Conservation (phyloP, 2,113 vertebrate genomes). For the Oncorhynchus mykiss region DNA sequence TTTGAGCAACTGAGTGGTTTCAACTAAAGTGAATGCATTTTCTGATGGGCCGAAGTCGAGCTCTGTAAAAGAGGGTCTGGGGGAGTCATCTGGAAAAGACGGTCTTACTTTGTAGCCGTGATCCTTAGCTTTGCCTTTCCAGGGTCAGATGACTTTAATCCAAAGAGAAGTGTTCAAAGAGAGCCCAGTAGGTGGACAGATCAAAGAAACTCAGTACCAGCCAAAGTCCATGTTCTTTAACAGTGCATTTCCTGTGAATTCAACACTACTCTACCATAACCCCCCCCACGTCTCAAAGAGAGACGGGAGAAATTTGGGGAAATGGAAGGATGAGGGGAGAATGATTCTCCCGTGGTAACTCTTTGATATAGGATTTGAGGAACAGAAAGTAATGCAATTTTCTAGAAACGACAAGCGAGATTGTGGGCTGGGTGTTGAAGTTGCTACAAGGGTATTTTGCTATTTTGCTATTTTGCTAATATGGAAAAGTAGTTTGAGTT, state of each 20-base stretch:
- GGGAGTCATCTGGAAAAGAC: neutral
- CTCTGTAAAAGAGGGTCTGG: too few relatives aligned
- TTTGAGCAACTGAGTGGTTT: too few relatives aligned
- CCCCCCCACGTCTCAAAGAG: conserved; percentile 19
- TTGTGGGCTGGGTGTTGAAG: conserved; percentile 17
- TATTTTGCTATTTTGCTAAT: too few relatives aligned
- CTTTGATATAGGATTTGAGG: conserved; percentile 40
- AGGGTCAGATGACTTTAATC: conserved; percentile 28
- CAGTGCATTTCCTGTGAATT: conserved; percentile 33
- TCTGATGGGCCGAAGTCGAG: too few relatives aligned
- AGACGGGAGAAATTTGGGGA: conserved; percentile 14
- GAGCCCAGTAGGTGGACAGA: conserved; percentile 48
- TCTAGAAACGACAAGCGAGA: conserved; percentile 26
- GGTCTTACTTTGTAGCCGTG: conserved; percentile 28
- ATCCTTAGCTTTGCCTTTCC: conserved; percentile 15
- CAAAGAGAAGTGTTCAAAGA: conserved; percentile 58
- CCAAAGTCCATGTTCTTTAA: conserved; percentile 39
- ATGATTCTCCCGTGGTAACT: conserved; percentile 12
- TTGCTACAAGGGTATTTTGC: conserved; percentile 36
- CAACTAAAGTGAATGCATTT: neutral
- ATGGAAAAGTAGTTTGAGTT: neutral
- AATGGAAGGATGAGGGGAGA: conserved; percentile 12
- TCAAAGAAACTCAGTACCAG: conserved; percentile 53
- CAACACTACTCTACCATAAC: conserved; percentile 22
- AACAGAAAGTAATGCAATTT: conserved; percentile 31